Percentiles rank a stretch among this genome's conserved stretches.
Conservation (phyloP, 2,797 vertebrate genomes). For the Triplophysa bombifrons region DNA sequence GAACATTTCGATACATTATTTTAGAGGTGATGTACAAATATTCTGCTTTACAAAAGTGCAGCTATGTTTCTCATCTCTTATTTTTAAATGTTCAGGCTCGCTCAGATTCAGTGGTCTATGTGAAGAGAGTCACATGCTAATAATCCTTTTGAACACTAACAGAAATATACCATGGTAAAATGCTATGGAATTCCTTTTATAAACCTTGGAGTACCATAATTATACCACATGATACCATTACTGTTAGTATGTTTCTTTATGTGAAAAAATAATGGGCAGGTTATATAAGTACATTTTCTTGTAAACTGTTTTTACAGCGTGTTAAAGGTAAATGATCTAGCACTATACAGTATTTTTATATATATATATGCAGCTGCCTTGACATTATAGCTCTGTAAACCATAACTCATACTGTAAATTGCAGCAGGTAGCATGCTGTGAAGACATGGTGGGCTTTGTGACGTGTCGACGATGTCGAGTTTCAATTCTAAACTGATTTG, state of each 20-base stretch:
- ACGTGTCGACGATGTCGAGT: not conserved
- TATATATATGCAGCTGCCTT: not conserved
- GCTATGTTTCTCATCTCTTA: not conserved
- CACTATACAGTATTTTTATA: not conserved
- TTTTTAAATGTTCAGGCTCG: not conserved
- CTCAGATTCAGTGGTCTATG: not conserved
- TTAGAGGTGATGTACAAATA: not conserved
- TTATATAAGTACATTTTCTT: not conserved
- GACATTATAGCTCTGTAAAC: conserved; percentile 20
- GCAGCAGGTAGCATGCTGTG: not conserved
- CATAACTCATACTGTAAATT: conserved; percentile 4
- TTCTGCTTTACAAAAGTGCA: not conserved
- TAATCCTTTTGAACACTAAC: too few relatives aligned
- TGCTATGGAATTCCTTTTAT: not conserved
- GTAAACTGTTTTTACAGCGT: conserved; percentile 16
- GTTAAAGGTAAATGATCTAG: conserved; percentile 1
- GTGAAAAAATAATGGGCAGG: not conserved
- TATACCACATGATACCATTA: not conserved
- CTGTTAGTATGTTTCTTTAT: not conserved
- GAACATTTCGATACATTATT: not conserved
- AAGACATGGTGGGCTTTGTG: not conserved
- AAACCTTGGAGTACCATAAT: not conserved
- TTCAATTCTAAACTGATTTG: not conserved
- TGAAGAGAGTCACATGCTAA: not conserved
- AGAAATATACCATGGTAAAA: too few relatives aligned